Percentiles rank a stretch among this genome's conserved stretches.
Conservation (phyloP, 2,113 vertebrate species). For the Cichladusa arquata region DNA sequence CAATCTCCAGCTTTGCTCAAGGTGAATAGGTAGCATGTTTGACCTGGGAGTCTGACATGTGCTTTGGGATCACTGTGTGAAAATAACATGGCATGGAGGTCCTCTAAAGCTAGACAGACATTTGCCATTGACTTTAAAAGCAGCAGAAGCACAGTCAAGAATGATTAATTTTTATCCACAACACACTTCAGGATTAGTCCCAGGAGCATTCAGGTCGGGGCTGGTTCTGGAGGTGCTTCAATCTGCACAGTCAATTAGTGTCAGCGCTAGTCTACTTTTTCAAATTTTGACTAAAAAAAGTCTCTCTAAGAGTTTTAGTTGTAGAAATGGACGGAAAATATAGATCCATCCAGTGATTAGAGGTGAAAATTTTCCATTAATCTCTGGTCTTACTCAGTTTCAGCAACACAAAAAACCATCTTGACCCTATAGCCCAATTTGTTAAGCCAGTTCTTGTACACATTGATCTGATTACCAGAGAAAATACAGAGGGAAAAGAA, state of each 20-base stretch:
- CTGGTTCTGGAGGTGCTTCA: not conserved
- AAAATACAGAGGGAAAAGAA: conserved; percentile 27
- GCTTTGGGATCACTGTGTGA: not conserved
- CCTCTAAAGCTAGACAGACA: not conserved
- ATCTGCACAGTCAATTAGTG: not conserved
- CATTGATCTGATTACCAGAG: conserved; percentile 6
- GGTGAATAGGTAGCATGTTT: not conserved
- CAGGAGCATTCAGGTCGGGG: not conserved
- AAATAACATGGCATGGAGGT: not conserved
- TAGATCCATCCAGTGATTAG: not conserved
- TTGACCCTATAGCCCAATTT: conserved; percentile 14
- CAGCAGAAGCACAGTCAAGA: not conserved
- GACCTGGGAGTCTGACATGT: not conserved
- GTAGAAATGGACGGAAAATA: not conserved
- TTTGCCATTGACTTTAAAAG: not conserved
- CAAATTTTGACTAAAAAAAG: not conserved
- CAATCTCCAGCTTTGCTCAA: not conserved
- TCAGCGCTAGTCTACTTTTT: not conserved
- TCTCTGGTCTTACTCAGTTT: not conserved
- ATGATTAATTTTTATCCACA: not conserved
- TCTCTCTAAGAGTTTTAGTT: not conserved
- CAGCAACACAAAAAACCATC: not conserved
- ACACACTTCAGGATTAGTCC: not conserved
- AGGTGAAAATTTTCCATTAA: conserved; percentile 37
- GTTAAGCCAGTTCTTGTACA: conserved; percentile 4